phyloP scores from a whole-genome alignment of 2,888 invertebrate species.

The Drosophila seclusa region DNA sequence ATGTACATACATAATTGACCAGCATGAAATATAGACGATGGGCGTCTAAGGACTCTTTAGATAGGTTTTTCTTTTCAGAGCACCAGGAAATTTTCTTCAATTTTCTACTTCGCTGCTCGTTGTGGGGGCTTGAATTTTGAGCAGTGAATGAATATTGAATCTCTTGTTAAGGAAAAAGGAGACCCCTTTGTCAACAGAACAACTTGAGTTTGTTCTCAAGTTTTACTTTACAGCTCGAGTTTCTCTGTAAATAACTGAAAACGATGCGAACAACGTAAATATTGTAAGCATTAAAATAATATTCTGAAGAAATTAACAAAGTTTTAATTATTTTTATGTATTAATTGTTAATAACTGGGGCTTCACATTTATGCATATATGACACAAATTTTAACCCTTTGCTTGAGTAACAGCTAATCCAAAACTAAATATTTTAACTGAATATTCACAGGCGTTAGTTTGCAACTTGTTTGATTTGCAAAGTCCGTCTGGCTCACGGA shows the following conservation, averaged over 20 bases:
- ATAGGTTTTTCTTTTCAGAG: not conserved
- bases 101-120: slow-evolving; percentile 19
- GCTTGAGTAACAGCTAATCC: not conserved
- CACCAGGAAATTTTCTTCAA: slow-evolving; percentile 6
- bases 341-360: not conserved
- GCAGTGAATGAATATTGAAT: slow-evolving; percentile 13
- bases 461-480: slow-evolving; percentile 25
- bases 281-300: not conserved
- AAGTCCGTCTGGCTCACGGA: slow-evolving; percentile 1
- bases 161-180: no score
- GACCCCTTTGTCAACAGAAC: not conserved
- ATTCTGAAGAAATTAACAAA: not conserved
- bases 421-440: not conserved
- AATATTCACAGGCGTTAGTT: slow-evolving; percentile 4
- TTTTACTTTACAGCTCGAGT: not conserved
- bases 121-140: not conserved
- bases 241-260: not conserved
- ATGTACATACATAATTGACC: not conserved
- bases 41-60: not conserved
- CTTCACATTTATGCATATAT: not conserved
- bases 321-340: not conserved
- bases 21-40: slow-evolving; percentile 6
- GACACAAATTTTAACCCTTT: not conserved
- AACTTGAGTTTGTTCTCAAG: not conserved
- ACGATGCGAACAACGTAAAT: not conserved